Conservation (phyloP, 1,140 invertebrate species). For the Orchestia grillus region DNA sequence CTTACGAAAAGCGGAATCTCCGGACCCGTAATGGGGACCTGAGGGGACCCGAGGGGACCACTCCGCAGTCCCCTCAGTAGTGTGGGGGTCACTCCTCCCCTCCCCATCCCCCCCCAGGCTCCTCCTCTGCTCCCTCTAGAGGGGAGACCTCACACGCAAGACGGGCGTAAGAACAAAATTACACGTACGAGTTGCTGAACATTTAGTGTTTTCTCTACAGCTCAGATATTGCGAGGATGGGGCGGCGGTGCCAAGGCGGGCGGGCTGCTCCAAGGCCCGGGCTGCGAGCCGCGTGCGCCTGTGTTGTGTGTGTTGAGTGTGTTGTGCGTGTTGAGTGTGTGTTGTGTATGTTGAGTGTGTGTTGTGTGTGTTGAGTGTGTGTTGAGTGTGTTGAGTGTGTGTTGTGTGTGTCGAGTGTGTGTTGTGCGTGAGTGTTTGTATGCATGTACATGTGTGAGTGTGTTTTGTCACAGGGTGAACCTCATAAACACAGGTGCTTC, state of each 20-base stretch:
- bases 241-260: not conserved
- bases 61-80: too few relatives aligned
- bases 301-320: too few relatives aligned
- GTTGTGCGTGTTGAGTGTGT: not conserved
- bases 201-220: constrained; percentile 9
- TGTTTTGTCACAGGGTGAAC: not conserved
- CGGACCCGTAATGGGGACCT: not conserved
- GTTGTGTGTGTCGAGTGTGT: not conserved
- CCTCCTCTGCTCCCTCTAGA: not conserved
- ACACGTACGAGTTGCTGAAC: not conserved
- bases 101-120: not conserved
- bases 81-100: too few relatives aligned
- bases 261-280: not conserved
- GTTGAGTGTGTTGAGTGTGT: not conserved
- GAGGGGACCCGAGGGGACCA: not conserved
- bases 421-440: not conserved
- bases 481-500: too few relatives aligned
- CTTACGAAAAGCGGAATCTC: not conserved
- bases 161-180: not conserved
- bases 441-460: not conserved
- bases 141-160: not conserved
- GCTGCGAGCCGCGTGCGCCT: too few relatives aligned
- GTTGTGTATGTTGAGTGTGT: not conserved
- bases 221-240: not conserved
- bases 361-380: not conserved